phyloP scores from a whole-genome alignment of 2,113 vertebrate genomes.

The Grammomys dolichurus region DNA sequence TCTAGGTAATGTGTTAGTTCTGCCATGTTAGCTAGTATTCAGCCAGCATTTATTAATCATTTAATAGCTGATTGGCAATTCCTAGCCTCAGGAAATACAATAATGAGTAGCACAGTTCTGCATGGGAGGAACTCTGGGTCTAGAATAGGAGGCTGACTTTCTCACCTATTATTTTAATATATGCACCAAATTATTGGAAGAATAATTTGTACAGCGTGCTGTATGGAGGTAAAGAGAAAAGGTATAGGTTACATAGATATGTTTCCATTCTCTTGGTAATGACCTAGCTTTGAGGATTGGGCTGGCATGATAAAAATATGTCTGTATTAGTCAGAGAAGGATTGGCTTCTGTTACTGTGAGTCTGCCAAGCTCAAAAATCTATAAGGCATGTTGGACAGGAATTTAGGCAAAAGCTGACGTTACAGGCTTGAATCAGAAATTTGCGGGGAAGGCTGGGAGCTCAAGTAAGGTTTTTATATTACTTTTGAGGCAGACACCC shows the following conservation, averaged over 20 bases:
- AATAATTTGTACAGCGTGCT: not conserved
- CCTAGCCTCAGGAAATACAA: conserved; percentile 44
- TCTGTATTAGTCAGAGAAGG: not conserved
- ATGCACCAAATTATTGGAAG: not conserved
- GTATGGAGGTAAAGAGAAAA: not conserved
- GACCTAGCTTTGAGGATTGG: not conserved
- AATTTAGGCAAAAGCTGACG: not conserved
- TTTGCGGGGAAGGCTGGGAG: not conserved
- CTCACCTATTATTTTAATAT: not conserved
- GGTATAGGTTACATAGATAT: not conserved
- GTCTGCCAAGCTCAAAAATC: conserved; percentile 4
- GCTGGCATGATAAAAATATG: conserved; percentile 10
- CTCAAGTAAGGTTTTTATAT: not conserved
- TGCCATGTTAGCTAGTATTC: conserved; percentile 1
- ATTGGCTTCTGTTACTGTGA: not conserved
- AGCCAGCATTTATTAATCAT: conserved; percentile 39
- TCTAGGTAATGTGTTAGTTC: conserved; percentile 57
- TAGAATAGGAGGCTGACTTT: not conserved
- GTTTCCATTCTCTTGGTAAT: not conserved
- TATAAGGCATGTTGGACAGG: not conserved
- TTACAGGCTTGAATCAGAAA: conserved; percentile 16
- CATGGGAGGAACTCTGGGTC: not conserved
- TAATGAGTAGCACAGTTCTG: conserved; percentile 37
- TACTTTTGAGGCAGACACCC: not conserved
- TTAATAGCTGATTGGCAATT: conserved; percentile 60